Evolutionary conservation across 2,888 invertebrate genomes (phyloP).

Genomic region (Diplazon laetatorius): DNA sequence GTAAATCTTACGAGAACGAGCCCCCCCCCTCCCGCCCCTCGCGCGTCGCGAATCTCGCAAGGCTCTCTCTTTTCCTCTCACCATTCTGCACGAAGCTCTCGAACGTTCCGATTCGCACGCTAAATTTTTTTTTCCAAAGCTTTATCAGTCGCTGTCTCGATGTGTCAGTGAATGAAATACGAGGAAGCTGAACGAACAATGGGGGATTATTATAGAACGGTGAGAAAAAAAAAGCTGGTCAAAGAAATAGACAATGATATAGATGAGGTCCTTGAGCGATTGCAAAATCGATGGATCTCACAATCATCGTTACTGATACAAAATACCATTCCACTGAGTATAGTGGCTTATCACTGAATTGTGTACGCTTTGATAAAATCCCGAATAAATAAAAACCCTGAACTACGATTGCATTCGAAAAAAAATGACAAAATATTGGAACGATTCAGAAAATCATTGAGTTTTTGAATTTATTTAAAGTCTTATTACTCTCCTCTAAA

Average conservation of each 20-base stretch:
- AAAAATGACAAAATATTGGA: too few species aligned
- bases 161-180: constrained; percentile 49
- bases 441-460: too few species aligned
- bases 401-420: too few species aligned
- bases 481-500: too few species aligned
- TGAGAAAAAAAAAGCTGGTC: neutral
- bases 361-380: too few species aligned
- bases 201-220: neutral
- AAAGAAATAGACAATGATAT: neutral
- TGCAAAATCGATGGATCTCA: too few species aligned
- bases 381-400: neutral
- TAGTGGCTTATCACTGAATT: too few species aligned
- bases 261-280: too few species aligned
- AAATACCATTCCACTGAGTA: too few species aligned
- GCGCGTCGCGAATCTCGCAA: constrained; percentile 58
- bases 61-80: constrained; percentile 36
- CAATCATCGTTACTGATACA: too few species aligned
- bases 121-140: constrained; percentile 46
- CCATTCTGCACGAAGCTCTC: neutral
- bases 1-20: constrained; percentile 60
- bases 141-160: neutral
- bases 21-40: too few species aligned
- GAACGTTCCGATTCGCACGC: constrained; percentile 43
- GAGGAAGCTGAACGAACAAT: constrained; percentile 1
- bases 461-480: too few species aligned